phyloP scores from a whole-genome alignment of 2,113 vertebrate genomes.

The Hippolais icterina region DNA sequence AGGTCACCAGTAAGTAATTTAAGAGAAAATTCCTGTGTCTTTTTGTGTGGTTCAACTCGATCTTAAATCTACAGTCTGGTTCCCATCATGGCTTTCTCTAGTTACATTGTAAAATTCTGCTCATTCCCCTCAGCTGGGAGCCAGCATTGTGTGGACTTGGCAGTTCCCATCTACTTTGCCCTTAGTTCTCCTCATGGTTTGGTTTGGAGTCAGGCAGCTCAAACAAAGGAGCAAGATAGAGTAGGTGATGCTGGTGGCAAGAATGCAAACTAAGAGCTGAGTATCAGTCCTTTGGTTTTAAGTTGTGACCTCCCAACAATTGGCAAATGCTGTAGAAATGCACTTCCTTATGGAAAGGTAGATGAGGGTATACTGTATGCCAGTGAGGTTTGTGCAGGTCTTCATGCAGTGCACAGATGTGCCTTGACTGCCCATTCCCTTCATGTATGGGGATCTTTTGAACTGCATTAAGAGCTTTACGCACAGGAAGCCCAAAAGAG shows the following conservation, averaged over 20 bases:
- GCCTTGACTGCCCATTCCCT: background rate
- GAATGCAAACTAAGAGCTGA: background rate
- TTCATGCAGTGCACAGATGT: background rate
- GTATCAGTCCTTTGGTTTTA: background rate
- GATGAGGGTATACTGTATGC: background rate
- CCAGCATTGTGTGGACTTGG: constrained; percentile 27
- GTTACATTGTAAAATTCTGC: background rate
- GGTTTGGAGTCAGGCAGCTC: background rate
- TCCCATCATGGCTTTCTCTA: constrained; percentile 14
- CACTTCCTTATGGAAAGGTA: background rate
- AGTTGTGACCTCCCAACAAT: background rate
- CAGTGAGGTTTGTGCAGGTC: background rate
- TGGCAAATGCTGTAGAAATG: background rate
- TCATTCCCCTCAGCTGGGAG: background rate
- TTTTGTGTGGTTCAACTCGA: background rate
- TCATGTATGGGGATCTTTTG: background rate
- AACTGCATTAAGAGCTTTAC: background rate
- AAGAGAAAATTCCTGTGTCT: background rate
- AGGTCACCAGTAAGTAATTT: background rate
- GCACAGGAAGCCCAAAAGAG: background rate
- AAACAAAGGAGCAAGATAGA: background rate
- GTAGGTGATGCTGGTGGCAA: background rate
- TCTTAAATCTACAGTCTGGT: background rate
- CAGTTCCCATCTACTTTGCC: constrained; percentile 11
- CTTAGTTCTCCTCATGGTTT: constrained; percentile 11